phyloP scores from a whole-genome alignment of 2,797 vertebrate genomes.

The Anniella stebbinsi region DNA sequence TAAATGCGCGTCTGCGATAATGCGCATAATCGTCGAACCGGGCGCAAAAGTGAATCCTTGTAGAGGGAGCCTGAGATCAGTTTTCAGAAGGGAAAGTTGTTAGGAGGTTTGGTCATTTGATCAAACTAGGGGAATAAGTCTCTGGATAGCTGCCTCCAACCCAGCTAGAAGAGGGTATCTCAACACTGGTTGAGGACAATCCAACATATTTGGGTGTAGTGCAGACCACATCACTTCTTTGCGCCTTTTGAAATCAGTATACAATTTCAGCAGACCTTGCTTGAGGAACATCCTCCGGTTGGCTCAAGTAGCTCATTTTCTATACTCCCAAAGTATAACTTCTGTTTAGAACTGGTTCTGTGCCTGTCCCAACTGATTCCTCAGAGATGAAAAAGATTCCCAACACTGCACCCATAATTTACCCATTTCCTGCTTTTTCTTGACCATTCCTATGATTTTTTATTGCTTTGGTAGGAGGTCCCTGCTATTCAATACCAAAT shows the following conservation, averaged over 20 bases:
- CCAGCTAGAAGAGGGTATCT: neutral
- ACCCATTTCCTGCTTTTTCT: neutral
- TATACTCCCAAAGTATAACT: neutral
- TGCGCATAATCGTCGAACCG: no score
- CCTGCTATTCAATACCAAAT: neutral
- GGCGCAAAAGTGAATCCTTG: no score
- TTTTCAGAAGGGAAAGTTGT: neutral
- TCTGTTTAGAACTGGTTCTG: neutral
- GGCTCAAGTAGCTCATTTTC: neutral
- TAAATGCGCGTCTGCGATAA: no score
- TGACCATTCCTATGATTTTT: neutral
- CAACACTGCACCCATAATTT: neutral
- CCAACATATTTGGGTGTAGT: neutral
- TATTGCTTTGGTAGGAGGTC: neutral
- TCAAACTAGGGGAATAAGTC: neutral
- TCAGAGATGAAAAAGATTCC: neutral
- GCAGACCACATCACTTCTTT: neutral
- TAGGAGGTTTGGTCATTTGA: neutral
- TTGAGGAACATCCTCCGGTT: neutral
- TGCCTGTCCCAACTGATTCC: neutral
- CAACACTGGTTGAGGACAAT: neutral
- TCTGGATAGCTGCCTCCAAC: neutral
- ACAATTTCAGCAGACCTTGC: neutral
- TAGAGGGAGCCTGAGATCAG: no score
- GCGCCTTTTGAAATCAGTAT: neutral